Evolutionary conservation across 2,888 invertebrate genomes (phyloP).

Genomic region (Labia minor): DNA sequence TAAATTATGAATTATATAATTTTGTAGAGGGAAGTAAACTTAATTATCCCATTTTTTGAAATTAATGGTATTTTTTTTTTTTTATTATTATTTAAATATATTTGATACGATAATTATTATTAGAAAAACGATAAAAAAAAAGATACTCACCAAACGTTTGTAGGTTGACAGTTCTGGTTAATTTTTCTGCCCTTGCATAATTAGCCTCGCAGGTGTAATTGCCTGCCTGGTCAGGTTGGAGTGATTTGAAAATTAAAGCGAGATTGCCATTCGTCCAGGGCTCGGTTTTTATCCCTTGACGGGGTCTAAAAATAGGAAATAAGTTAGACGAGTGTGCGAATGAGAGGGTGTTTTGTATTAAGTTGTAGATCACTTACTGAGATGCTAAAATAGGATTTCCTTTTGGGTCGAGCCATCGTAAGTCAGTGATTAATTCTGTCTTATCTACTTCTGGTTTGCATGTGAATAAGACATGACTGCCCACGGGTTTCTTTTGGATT

Average conservation of each 20-base stretch:
- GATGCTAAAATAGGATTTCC: constrained; percentile 40
- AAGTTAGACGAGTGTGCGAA: not conserved
- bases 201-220: constrained; percentile 71
- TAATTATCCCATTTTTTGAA: too few relatives aligned
- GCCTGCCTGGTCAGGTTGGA: constrained; percentile 66
- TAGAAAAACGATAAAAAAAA: too few relatives aligned
- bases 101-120: too few relatives aligned
- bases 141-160: constrained; percentile 56
- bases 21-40: too few relatives aligned
- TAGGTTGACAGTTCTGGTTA: constrained; percentile 56
- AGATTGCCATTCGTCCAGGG: constrained; percentile 45
- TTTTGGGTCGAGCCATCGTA: constrained; percentile 68
- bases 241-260: constrained; percentile 60
- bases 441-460: constrained; percentile 63
- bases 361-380: not conserved
- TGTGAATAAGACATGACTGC: constrained; percentile 63
- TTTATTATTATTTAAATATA: too few relatives aligned
- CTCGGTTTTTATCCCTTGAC: constrained; percentile 23
- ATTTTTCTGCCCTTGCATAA: constrained; percentile 57
- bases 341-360: not conserved
- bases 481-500: constrained; percentile 60
- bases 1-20: too few relatives aligned
- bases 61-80: too few relatives aligned
- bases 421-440: constrained; percentile 53
- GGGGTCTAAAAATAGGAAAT: not conserved